These are phyloP conservation scores for Halictus rubicundus DNA, from an alignment of 1,140 invertebrate species.

Conservation along the genomic window DNA sequence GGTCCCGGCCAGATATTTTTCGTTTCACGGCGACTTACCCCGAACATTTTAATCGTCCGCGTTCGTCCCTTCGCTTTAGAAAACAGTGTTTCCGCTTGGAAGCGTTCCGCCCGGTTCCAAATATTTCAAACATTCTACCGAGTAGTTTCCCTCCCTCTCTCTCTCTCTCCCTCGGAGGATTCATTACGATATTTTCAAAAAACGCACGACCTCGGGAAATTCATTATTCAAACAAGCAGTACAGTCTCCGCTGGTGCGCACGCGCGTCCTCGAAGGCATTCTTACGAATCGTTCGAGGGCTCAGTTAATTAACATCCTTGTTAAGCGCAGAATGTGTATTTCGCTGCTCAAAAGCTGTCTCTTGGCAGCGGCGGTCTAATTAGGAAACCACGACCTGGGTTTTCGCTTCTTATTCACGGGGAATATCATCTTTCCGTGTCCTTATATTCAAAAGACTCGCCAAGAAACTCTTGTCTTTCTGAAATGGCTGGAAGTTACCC, in stretches of 20 bases:
- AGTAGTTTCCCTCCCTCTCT: no score
- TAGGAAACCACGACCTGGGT: not conserved
- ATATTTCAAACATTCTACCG: not conserved
- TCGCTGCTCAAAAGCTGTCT: not conserved
- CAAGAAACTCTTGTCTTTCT: no score
- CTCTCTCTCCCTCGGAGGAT: no score
- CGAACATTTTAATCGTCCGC: slow-evolving; percentile 28
- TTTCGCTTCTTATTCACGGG: not conserved
- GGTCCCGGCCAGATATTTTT: slow-evolving; percentile 13
- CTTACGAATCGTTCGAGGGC: no score
- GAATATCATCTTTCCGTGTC: not conserved
- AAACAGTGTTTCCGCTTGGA: not conserved
- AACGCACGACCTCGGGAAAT: no score
- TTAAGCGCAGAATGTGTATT: not conserved
- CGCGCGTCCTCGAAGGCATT: no score
- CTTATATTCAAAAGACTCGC: no score
- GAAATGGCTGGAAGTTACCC: no score
- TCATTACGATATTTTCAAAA: no score
- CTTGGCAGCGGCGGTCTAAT: not conserved
- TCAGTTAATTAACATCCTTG: no score
- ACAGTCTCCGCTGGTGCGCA: no score
- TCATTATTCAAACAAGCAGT: no score
- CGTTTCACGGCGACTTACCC: slow-evolving; percentile 11
- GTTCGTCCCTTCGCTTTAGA: not conserved
- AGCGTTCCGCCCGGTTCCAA: not conserved